Percentiles rank a stretch among this genome's conserved stretches.
Evolutionary conservation across 2,888 invertebrate species (phyloP).

Genomic region (Andrena praecox): DNA sequence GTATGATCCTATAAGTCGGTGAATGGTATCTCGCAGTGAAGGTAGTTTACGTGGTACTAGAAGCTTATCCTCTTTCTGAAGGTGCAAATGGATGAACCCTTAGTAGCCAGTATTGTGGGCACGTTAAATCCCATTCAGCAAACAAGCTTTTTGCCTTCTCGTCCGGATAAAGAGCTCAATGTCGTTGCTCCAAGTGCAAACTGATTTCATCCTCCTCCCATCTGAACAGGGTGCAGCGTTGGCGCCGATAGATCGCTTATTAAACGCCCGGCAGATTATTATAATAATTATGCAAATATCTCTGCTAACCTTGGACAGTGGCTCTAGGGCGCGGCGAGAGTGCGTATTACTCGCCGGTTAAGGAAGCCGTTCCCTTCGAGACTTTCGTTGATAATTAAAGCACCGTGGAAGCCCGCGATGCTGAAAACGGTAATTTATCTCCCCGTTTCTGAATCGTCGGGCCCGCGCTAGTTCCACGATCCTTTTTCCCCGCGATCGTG

Average conservation of each 20-base stretch:
- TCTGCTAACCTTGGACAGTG: constrained; percentile 43
- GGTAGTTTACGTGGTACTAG: too few species aligned
- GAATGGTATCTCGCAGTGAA: too few species aligned
- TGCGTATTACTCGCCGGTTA: constrained; percentile 42
- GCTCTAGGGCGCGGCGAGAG: constrained; percentile 31
- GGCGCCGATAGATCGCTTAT: constrained; percentile 22
- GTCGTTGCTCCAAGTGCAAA: constrained; percentile 18
- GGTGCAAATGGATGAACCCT: neutral
- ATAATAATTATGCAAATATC: constrained; percentile 55
- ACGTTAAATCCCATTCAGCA: neutral
- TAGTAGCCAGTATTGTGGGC: neutral
- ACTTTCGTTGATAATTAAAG: constrained; percentile 46
- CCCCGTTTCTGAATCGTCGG: constrained; percentile 26
- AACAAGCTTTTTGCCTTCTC: neutral
- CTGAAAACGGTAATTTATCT: constrained; percentile 49
- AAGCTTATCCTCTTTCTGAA: too few species aligned
- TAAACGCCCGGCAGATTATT: constrained; percentile 35
- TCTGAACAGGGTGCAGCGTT: neutral
- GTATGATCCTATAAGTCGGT: too few species aligned
- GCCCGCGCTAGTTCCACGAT: constrained; percentile 6
- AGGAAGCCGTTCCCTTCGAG: constrained; percentile 24
- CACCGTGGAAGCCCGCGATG: constrained; percentile 17
- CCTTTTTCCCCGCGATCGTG: constrained; percentile 3
- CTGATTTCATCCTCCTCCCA: constrained; percentile 17
- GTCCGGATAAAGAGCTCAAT: neutral